Base-by-base conservation (phyloP, 1,140 invertebrate species). In the Neotoxoptera formosana region DNA sequence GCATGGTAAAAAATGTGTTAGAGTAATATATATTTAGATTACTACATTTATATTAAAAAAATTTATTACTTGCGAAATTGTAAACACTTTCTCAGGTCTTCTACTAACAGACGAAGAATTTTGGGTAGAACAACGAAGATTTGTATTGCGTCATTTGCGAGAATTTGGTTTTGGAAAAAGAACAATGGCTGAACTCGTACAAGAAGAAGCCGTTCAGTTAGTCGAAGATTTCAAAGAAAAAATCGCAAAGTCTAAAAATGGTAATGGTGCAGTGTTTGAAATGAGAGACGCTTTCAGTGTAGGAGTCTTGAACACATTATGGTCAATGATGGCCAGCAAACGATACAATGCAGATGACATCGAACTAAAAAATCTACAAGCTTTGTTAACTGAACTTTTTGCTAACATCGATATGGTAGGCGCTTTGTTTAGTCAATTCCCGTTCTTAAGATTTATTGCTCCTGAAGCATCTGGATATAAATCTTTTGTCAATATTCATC, bases 121-220 rank as follows among this genome's bases (percentile, higher is more conserved):
- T 81, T 99, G 98, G 98, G 96, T 96, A 92, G 97, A 98, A 94
- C 98, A 98, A 95, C 96, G 98, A 93, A 96, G 97, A 90, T 98
- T 98, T 94, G 96, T 98, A 0, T 93, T 98, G 14, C 96, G 97
- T 17, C 97, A 98, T 94, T 95, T 98, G 17, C 96, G 97, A 91
- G 97, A 98, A 93, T 98, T 98, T 94, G 98, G 98, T 0, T 98
- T 98, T 94, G 97, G 98, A 0, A 96, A 97, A 91, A 96, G 96
- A 93, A 97, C 96, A 21, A 98, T 98, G 97, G 96, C 96, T 8
- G 95, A 96, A 89, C 96, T 97, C 90, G 96, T 98, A 7, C 96
- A 97, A 94, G 96, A 96, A 36, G 97, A 98, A 95, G 96, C 97
- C 0, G 94, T 94, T 6, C 95, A 96, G 90, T 95, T 97, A 93